Evolutionary conservation across 2,888 invertebrate species (phyloP).

Genomic region (Scaptomyza tumidula): DNA sequence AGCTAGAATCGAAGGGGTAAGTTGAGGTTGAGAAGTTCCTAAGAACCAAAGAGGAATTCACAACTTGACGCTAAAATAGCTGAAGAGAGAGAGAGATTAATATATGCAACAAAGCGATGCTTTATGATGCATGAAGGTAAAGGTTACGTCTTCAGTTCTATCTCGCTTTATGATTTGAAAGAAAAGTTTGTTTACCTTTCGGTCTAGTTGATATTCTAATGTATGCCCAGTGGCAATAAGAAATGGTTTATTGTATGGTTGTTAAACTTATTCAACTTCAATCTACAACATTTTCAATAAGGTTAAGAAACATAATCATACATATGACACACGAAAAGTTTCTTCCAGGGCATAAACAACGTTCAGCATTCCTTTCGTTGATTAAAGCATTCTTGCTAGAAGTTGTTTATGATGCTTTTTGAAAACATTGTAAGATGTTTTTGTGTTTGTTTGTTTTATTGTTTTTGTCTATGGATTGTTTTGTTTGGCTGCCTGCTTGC

Average conservation of each 20-base stretch:
- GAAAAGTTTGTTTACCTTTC: conserved; percentile 49
- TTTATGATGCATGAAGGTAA: conserved; percentile 24
- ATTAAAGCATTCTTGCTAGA: too few relatives aligned
- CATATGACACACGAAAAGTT: background rate
- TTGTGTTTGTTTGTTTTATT: conserved; percentile 2
- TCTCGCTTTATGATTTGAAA: background rate
- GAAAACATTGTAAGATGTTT: conserved; percentile 25
- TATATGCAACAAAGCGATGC: conserved; percentile 52
- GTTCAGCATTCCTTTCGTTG: too few relatives aligned
- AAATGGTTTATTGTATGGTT: too few relatives aligned
- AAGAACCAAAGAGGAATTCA: conserved; percentile 48
- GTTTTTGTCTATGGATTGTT: conserved; percentile 45
- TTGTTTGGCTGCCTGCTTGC: conserved; percentile 7
- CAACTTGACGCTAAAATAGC: conserved; percentile 69
- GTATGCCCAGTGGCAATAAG: background rate
- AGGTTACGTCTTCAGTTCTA: background rate
- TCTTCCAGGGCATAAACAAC: background rate
- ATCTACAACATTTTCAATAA: too few relatives aligned
- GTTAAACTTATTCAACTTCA: too few relatives aligned
- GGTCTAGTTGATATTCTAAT: conserved; percentile 8
- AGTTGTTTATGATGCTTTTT: background rate
- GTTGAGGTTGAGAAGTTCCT: background rate
- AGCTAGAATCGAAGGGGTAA: background rate
- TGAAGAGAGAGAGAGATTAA: conserved; percentile 36
- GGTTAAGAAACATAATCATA: too few relatives aligned